Evolutionary conservation across 2,113 vertebrate genomes (phyloP).

Genomic region (Seriola quinqueradiata): DNA sequence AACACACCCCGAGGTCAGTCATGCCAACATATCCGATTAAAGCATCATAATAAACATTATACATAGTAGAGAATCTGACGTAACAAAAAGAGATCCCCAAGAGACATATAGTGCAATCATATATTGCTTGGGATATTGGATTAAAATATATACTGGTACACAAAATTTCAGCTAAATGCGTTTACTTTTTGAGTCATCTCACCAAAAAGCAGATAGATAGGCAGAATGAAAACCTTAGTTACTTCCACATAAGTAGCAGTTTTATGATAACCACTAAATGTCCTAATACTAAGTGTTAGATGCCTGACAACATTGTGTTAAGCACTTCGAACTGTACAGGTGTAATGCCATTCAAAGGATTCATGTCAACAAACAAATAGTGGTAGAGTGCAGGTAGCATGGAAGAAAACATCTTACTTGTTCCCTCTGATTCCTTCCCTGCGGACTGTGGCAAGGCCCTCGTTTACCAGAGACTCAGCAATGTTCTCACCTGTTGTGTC

Average conservation of each 20-base stretch:
- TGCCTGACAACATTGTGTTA: background rate
- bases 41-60: background rate
- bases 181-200: background rate
- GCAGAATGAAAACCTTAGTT: background rate
- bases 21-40: background rate
- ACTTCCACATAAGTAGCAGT: background rate
- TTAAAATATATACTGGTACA: background rate
- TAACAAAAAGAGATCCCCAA: background rate
- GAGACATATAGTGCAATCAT: background rate
- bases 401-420: constrained; percentile 85
- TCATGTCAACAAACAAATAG: background rate
- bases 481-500: constrained; percentile 95
- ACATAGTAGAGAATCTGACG: background rate
- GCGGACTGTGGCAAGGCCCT: constrained; percentile 92
- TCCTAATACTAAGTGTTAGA: background rate
- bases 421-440: constrained; percentile 95
- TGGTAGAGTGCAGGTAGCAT: background rate
- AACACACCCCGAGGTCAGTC: background rate
- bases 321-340: background rate
- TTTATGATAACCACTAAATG: background rate
- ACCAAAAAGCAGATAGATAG: background rate
- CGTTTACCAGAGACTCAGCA: constrained; percentile 92
- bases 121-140: background rate
- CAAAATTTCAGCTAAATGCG: too few species aligned
- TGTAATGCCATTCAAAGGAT: background rate